A percentile compares a stretch with the other conserved stretches of the same genome.
phyloP scores from a whole-genome alignment of 2,797 vertebrate species.

The Syngnathus acus region DNA sequence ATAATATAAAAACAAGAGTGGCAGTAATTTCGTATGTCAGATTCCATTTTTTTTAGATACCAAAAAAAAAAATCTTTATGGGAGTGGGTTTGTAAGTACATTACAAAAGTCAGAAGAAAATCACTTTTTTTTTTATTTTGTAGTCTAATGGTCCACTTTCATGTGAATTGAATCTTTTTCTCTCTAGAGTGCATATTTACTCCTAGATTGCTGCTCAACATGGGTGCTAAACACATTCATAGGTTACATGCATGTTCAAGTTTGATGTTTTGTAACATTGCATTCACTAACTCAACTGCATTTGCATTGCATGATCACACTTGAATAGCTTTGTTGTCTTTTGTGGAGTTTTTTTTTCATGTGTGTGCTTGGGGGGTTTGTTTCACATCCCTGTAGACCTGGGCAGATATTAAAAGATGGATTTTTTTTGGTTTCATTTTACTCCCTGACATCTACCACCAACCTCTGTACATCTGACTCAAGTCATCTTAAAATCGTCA shows the following conservation, averaged over 20 bases:
- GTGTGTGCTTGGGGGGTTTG: too few species aligned
- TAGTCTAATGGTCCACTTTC: not conserved
- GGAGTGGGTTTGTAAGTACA: not conserved
- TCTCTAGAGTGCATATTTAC: not conserved
- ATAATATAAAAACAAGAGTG: not conserved
- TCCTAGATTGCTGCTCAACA: not conserved
- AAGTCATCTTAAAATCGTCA: constrained; percentile 4
- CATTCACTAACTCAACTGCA: not conserved
- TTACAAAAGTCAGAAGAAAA: not conserved
- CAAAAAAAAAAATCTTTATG: not conserved
- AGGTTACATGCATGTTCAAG: constrained; percentile 1
- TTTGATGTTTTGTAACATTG: constrained; percentile 1
- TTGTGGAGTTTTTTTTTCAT: constrained; percentile 1
- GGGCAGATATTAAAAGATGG: not conserved
- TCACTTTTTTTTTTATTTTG: not conserved
- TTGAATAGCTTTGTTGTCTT: not conserved
- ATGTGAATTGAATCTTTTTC: not conserved
- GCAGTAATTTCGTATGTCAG: not conserved
- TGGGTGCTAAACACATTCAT: constrained; percentile 2
- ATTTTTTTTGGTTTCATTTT: not conserved
- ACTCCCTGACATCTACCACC: constrained; percentile 3
- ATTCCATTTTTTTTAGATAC: not conserved
- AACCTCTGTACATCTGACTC: constrained; percentile 7
- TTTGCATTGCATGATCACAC: constrained; percentile 5
- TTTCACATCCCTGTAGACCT: not conserved